These are phyloP conservation scores for Drosophila kanekoi DNA, from an alignment of 2,888 invertebrate genomes.

Conservation along the genomic window DNA sequence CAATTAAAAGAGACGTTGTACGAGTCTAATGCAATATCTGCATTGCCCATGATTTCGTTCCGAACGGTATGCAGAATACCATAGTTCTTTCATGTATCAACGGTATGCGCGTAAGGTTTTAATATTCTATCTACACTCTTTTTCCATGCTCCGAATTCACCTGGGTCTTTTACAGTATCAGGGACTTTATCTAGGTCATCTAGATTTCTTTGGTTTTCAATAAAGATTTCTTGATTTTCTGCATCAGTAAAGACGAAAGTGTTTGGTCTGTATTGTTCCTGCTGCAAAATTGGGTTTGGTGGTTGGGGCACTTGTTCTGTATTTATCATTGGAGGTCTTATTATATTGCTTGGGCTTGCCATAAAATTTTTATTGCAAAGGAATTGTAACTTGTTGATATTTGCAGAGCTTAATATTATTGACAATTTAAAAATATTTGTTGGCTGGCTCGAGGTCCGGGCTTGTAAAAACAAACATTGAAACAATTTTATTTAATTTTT, in stretches of 20 bases:
- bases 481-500: too few species aligned
- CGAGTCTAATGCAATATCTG: slow-evolving; percentile 5
- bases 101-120: too few species aligned
- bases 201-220: not conserved
- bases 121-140: too few species aligned
- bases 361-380: not conserved
- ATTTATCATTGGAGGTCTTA: not conserved
- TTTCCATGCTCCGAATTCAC: too few species aligned
- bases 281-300: not conserved
- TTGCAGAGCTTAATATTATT: not conserved
- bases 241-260: not conserved
- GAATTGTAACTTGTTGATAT: not conserved
- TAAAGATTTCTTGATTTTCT: not conserved
- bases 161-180: not conserved
- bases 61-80: not conserved
- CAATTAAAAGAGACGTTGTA: not conserved
- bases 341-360: not conserved
- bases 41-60: slow-evolving; percentile 6
- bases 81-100: too few species aligned
- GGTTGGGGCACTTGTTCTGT: not conserved
- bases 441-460: too few species aligned
- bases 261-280: not conserved
- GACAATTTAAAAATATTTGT: too few species aligned
- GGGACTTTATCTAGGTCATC: not conserved
- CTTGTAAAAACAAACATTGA: too few species aligned